Base-by-base conservation (phyloP, 2,113 vertebrate genomes). In the Corythoichthys intestinalis region DNA sequence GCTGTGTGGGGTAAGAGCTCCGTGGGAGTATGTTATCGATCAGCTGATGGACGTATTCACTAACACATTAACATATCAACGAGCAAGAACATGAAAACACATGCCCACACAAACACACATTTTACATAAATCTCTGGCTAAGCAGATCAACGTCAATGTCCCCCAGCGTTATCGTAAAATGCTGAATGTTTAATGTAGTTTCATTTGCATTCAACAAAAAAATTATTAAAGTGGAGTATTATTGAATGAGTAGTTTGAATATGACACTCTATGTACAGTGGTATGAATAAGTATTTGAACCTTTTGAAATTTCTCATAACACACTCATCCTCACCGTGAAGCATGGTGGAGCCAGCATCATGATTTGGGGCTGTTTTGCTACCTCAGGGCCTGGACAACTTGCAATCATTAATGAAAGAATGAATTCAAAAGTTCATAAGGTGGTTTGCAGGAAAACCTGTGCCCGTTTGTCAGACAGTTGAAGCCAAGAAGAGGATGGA, bases 1-100 rank as follows among this genome's bases (percentile, higher is more conserved):
- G 63, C 66, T 70, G 63, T 68, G 50, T 47, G 75, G 73, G 67
- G 67, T 76, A 74, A 68, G 68, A 73, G 67, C 85, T 83, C 74
- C 74, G 68, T 74, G 80, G 80, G 75, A 83, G 69, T 66, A 64
- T 75, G 63, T 72, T 83, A 87, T 87, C 77, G 85, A 87, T 85
- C 76, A 68, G 9, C 65, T 76, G 73, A 72, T 83, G 77, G 75
- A 69, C 49, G 34, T 52, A 67, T 79, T 83, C 62, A 49, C 72
- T 79, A 70, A 85, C 85, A 83, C 83, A 85, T 81, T 77, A 71
- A 76, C 77, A 81, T 76, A 79, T 66, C 69, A 79, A 82, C 76
- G 68, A 72, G 76, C 48, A 50, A 57, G 67, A 37, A 61, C 52
- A 34, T 56, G 20, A 17, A 69, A 48, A 28, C 35, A 75, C 52